phyloP scores from a whole-genome alignment of 2,113 vertebrate species.

The Tupaia tana region DNA sequence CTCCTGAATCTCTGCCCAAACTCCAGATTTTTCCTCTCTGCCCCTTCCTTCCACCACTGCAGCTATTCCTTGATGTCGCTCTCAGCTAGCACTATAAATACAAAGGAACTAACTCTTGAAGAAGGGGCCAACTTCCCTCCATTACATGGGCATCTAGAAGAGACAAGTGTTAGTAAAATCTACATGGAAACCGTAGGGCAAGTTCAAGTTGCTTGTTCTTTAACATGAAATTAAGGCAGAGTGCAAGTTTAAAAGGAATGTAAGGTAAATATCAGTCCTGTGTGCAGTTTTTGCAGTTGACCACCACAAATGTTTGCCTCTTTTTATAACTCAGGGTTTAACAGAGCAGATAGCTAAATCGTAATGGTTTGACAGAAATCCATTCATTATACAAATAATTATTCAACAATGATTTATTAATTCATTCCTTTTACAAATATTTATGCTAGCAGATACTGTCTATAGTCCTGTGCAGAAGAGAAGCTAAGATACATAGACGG shows the following conservation, averaged over 20 bases:
- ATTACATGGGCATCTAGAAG: not conserved
- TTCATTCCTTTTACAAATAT: constrained; percentile 66
- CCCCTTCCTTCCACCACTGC: too few relatives aligned
- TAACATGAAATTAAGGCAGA: constrained; percentile 10
- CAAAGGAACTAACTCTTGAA: not conserved
- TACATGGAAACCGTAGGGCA: not conserved
- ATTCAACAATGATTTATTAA: constrained; percentile 62
- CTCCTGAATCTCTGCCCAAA: not conserved
- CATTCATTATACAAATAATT: constrained; percentile 71
- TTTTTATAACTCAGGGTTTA: constrained; percentile 23
- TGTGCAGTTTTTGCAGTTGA: not conserved
- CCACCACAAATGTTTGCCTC: constrained; percentile 39
- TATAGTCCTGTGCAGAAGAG: constrained; percentile 5
- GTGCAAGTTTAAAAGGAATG: not conserved
- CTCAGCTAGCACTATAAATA: not conserved
- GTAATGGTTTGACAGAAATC: constrained; percentile 61
- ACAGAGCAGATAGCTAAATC: constrained; percentile 36
- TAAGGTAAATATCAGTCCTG: constrained; percentile 32
- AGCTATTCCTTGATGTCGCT: not conserved
- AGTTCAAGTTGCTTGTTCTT: constrained; percentile 37
- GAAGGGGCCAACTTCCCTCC: not conserved
- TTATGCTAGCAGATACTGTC: constrained; percentile 45
- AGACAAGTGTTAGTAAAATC: not conserved
- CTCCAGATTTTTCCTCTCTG: not conserved
- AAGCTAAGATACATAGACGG: not conserved